Evolutionary conservation across 2,113 vertebrate species (phyloP).

Genomic region (Hemibagrus wyckioides): DNA sequence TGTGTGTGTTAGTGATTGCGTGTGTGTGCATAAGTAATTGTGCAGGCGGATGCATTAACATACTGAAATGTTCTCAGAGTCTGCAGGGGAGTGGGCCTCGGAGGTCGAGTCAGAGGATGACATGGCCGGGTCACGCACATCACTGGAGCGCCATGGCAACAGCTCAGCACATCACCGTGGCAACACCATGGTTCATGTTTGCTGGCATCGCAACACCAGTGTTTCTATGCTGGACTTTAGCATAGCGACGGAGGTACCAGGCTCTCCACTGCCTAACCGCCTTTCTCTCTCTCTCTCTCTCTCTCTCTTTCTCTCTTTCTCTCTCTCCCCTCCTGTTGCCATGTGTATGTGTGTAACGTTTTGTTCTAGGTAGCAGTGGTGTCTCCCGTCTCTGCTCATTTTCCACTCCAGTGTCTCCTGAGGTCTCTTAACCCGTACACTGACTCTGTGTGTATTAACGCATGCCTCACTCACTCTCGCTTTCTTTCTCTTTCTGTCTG

Average conservation of each 20-base stretch:
- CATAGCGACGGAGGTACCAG: conserved; percentile 93
- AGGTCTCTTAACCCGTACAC: conserved; percentile 65
- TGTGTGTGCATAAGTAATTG: neutral
- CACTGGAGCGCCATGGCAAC: conserved; percentile 81
- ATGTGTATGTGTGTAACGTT: conserved; percentile 53
- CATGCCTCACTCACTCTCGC: conserved; percentile 50
- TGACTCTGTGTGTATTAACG: conserved; percentile 69
- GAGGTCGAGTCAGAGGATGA: conserved; percentile 97
- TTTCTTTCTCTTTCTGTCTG: conserved; percentile 51
- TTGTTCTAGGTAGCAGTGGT: conserved; percentile 31
- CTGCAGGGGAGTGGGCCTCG: conserved; percentile 81
- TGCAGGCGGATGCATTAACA: conserved; percentile 59
- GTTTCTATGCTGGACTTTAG: conserved; percentile 99
- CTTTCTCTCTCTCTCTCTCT: conserved; percentile 52
- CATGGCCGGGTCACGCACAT: conserved; percentile 82
- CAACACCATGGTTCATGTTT: conserved; percentile 99
- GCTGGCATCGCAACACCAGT: conserved; percentile 98
- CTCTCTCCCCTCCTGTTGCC: conserved; percentile 56
- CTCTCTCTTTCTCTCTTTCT: conserved; percentile 59
- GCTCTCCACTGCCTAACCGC: conserved; percentile 58
- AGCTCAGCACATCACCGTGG: conserved; percentile 81
- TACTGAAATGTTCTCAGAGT: conserved; percentile 83
- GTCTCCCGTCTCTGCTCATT: conserved; percentile 33
- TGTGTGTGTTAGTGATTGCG: neutral
- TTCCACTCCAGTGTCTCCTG: conserved; percentile 42